Percentiles rank a stretch among this genome's conserved stretches.
Evolutionary conservation across 2,797 vertebrate genomes (phyloP).

Genomic region (Erpetoichthys calabaricus): DNA sequence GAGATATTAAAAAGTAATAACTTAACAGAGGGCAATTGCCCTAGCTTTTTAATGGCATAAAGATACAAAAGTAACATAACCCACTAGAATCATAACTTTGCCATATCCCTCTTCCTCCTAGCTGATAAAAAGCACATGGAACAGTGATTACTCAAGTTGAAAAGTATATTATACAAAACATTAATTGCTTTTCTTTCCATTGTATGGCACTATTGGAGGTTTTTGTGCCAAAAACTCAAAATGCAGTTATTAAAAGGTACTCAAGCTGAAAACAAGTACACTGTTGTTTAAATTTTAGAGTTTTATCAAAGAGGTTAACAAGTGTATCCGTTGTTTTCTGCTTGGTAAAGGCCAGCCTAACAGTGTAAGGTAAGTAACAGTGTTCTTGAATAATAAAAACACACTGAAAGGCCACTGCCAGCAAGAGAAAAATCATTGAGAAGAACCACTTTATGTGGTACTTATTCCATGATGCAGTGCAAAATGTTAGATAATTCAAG

Average conservation of each 20-base stretch:
- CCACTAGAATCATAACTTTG: too few species aligned
- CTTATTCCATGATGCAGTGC: conserved; percentile 13
- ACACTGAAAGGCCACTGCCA: not conserved
- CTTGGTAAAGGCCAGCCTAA: conserved; percentile 10
- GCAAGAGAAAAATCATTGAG: conserved; percentile 17
- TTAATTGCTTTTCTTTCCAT: conserved; percentile 50
- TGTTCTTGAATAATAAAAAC: not conserved
- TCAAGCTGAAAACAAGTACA: conserved; percentile 42
- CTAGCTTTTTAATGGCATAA: too few species aligned
- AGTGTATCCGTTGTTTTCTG: conserved; percentile 6
- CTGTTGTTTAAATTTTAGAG: conserved; percentile 19
- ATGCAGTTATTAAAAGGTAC: conserved; percentile 41
- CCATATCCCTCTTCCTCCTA: too few species aligned
- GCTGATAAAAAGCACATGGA: conserved; percentile 24
- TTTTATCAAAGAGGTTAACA: conserved; percentile 5
- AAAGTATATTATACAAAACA: conserved; percentile 64
- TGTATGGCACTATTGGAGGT: conserved; percentile 30
- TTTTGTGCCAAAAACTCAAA: conserved; percentile 51
- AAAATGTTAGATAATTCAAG: conserved; percentile 5
- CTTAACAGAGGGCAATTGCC: too few species aligned
- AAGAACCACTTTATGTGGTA: conserved; percentile 39
- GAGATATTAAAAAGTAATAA: too few species aligned
- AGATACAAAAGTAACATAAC: too few species aligned
- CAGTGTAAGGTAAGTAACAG: conserved; percentile 8
- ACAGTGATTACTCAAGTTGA: conserved; percentile 41